A percentile compares a stretch with the other conserved stretches of the same genome.
These are phyloP conservation scores for Colletes gigas DNA, from an alignment of 1,140 invertebrate genomes.

Conservation along the genomic window DNA sequence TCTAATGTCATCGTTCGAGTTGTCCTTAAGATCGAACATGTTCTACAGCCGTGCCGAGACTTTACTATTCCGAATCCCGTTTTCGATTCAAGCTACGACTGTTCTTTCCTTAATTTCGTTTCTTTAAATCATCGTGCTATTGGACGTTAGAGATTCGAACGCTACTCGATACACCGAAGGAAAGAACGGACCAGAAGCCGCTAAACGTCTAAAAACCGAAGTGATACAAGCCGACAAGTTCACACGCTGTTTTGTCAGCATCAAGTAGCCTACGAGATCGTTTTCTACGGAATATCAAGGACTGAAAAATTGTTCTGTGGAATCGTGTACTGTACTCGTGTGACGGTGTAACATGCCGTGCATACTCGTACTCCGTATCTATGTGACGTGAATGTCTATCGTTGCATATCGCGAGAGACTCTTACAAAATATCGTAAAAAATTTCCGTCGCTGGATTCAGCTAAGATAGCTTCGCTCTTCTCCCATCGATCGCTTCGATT, in stretches of 20 bases:
- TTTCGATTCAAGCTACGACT: constrained; percentile 7
- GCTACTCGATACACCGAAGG: constrained; percentile 43
- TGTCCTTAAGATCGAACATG: neutral
- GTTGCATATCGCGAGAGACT: constrained; percentile 32
- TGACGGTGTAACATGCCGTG: constrained; percentile 12
- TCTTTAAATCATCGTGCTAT: constrained; percentile 46
- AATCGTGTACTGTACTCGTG: constrained; percentile 19
- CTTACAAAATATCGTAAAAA: constrained; percentile 65
- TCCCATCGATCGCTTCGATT: constrained; percentile 11
- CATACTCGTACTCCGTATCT: neutral
- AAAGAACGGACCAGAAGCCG: constrained; percentile 49
- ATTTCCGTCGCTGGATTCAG: constrained; percentile 3
- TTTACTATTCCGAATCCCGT: constrained; percentile 18
- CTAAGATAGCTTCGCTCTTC: neutral
- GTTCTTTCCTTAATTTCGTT: constrained; percentile 7
- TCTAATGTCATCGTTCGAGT: neutral
- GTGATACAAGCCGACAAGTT: constrained; percentile 17
- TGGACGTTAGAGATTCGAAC: constrained; percentile 51
- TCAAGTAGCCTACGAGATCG: constrained; percentile 21
- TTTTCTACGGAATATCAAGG: constrained; percentile 11
- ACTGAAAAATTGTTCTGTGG: neutral
- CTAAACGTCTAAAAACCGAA: constrained; percentile 47
- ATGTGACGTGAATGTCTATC: constrained; percentile 34
- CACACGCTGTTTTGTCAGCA: neutral
- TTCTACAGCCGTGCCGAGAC: constrained; percentile 11